Base-by-base conservation (phyloP, 2,888 invertebrate genomes). In the Odontomyia ornata region DNA sequence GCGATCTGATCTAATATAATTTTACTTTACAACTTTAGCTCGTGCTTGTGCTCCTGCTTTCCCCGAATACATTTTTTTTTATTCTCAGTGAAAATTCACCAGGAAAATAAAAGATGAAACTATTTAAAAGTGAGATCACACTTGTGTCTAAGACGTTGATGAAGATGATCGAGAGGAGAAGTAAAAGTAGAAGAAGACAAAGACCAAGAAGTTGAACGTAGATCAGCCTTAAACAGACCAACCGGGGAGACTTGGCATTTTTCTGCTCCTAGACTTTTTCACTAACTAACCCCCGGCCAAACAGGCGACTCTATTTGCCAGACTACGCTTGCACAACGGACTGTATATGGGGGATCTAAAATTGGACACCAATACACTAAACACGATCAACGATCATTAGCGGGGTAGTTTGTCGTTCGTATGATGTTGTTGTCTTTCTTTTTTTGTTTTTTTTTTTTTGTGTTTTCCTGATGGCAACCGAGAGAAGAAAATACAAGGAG, bases 261-360 rank as follows among this genome's bases (percentile, higher is more conserved):
- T 60, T 73, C 28, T 30, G 36, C 30, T n/a, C 23, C 13, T 64
- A 15, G 64, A n/a, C 18, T 28, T 7, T 21, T 4, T 28, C 65
- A 67, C 43, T 15, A 30, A 36, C 11, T 15, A 13, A 43, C n/a
- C 43, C 60, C 60, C 73, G 57, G 73, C 73, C 36, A 25, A 18
- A 15, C 15, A 52, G 36, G 30, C 27, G 21, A 56, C 72, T 52
- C 36, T 36, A 36, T 36, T 4, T 21, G 27, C 28, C 75, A 60
- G 25, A 21, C 36, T 28, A 25, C 60, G 64, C 62, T 75, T 36
- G 36, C 36, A 36, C 36, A 36, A 5, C 36, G 3, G 36, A 77
- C 76, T 77, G 77, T 77, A 73, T 77, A 80, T 79, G 80, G 80
- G 80, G 80, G 73, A 69, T 80, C 80, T 80, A 80, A 80, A 80